Evolutionary conservation across 1,140 invertebrate genomes (phyloP).

Genomic region (Choristoneura fumiferana): DNA sequence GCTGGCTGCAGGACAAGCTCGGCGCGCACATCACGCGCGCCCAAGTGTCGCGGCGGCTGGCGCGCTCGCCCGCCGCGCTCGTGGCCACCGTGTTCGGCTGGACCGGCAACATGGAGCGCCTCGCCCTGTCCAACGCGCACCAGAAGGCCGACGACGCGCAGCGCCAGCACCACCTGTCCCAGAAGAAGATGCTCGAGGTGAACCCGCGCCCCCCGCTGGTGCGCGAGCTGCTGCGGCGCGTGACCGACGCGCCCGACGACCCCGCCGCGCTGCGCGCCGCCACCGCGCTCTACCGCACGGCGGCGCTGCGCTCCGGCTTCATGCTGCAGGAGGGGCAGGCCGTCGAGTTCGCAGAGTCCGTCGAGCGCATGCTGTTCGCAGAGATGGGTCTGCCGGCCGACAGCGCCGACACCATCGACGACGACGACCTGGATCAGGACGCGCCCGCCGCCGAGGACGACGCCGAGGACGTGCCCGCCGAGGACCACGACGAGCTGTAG

Average conservation of each 20-base stretch:
- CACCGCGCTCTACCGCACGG: slow-evolving; percentile 94
- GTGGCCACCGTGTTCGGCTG: slow-evolving; percentile 98
- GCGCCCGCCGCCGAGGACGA: slow-evolving; percentile 28
- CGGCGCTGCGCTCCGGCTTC: slow-evolving; percentile 84
- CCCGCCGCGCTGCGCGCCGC: slow-evolving; percentile 92
- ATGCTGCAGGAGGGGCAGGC: slow-evolving; percentile 66
- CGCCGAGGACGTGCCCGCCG: slow-evolving; percentile 14
- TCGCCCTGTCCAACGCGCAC: slow-evolving; percentile 97
- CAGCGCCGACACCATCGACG: no score
- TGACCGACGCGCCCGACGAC: slow-evolving; percentile 90
- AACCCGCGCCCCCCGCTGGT: slow-evolving; percentile 98
- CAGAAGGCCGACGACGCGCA: slow-evolving; percentile 97
- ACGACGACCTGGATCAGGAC: no score
- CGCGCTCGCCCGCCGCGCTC: slow-evolving; percentile 96
- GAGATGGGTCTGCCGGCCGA: slow-evolving; percentile 52
- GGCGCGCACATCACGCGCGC: slow-evolving; percentile 92
- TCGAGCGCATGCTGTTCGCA: slow-evolving; percentile 59
- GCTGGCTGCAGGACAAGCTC: slow-evolving; percentile 94
- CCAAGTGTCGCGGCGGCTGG: slow-evolving; percentile 92
- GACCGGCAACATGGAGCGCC: slow-evolving; percentile 99
- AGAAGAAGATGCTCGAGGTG: slow-evolving; percentile 98
- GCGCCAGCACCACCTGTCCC: slow-evolving; percentile 93
- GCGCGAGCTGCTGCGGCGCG: slow-evolving; percentile 91
- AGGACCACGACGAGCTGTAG: slow-evolving; percentile 43
- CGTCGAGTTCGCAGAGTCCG: slow-evolving; percentile 53